Evolutionary conservation across 2,888 invertebrate species (phyloP), one percentile per base, ranked within the genome.

Genomic region (Craniophora ligustri): DNA sequence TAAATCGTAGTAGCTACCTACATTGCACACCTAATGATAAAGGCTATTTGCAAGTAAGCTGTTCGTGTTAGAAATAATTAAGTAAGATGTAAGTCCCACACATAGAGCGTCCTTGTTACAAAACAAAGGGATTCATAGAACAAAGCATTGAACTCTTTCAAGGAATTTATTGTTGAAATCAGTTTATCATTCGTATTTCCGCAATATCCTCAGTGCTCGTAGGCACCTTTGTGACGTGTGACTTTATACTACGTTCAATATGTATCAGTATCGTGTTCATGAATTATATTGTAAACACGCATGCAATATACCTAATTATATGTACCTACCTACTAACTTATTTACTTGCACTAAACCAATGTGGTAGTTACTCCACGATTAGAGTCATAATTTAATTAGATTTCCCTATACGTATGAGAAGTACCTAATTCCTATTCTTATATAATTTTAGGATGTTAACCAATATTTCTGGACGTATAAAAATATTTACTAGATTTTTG

Each of bases 111-210:
- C 36, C 16, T 65, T 51, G 30, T 60, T 48, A 16, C 16, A 28
- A 18, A 35, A 65, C 70, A 67, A 67, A 67, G 60, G 35, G 46
- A 2, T 50, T n/a, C 0, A 48, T 47, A 26, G n/a, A 51, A 51
- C 50, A 49, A 63, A 64, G 58, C 21, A 10, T 55, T 18, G 41
- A 35, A 7, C 39, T 18, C 6, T 5, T n/a, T 45, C 15, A 68
- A 51, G 23, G 40, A 31, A 39, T 45, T 53, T n/a, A 45, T 49
- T 34, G 35, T 48, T 47, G n/a, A 40, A 32, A 39, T 13, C 19
- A 11, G 15, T 58, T 38, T 30, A 36, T 63, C 34, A 13, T 41
- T 18, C 13, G 13, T 34, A 16, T 67, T 56, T 47, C 31, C 44
- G 15, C 21, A 23, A 32, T 45, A 49, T 40, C 19, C 13, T 48